These are phyloP conservation scores for Lycodopsis pacificus DNA, from an alignment of 2,797 vertebrate genomes.

Conservation along the genomic window DNA sequence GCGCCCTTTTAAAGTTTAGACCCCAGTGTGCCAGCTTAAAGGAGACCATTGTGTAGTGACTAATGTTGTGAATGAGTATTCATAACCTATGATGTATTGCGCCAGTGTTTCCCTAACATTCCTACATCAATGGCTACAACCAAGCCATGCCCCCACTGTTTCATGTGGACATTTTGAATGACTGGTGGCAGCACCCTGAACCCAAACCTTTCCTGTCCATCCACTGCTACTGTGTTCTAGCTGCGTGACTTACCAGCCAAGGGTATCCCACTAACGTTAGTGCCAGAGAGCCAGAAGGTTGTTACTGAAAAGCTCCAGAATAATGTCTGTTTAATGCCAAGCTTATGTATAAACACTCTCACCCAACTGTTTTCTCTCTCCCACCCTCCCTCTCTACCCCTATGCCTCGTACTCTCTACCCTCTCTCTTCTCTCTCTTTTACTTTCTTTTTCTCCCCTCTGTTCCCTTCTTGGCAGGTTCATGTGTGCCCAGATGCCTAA, in stretches of 20 bases:
- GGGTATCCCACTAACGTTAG: background rate
- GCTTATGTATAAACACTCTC: slow-evolving; percentile 61
- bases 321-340: slow-evolving; percentile 51
- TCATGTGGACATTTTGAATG: background rate
- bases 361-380: slow-evolving; percentile 54
- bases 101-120: slow-evolving; percentile 31
- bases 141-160: background rate
- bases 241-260: slow-evolving; percentile 16
- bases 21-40: slow-evolving; percentile 11
- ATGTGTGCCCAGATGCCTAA: slow-evolving; percentile 96
- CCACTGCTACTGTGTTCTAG: background rate
- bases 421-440: slow-evolving; percentile 8
- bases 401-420: background rate
- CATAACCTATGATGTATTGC: slow-evolving; percentile 32
- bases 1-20: slow-evolving; percentile 44
- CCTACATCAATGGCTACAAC: slow-evolving; percentile 11
- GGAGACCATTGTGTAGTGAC: slow-evolving; percentile 29
- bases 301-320: slow-evolving; percentile 25
- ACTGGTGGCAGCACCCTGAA: background rate
- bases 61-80: slow-evolving; percentile 34
- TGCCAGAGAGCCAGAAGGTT: slow-evolving; percentile 5
- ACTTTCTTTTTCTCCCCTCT: slow-evolving; percentile 6
- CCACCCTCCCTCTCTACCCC: background rate
- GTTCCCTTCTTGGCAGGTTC: slow-evolving; percentile 82
- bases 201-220: background rate